These are phyloP conservation scores for Rhinolophus ferrumequinum DNA, from an alignment of 2,113 vertebrate genomes.

Conservation along the genomic window DNA sequence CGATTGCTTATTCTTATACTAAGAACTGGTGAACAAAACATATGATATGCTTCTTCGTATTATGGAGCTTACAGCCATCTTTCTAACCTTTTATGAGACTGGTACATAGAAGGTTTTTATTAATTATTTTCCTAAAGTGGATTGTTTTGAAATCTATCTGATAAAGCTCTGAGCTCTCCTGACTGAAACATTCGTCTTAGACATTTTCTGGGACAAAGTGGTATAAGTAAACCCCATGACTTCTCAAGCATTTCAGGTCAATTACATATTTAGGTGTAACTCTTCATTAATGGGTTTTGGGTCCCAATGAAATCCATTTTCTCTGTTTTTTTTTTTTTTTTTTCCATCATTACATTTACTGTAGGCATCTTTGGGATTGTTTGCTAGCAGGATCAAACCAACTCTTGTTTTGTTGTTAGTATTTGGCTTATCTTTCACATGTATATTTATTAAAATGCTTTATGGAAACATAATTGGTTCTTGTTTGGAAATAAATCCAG, in stretches of 20 bases:
- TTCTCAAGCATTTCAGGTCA: neutral
- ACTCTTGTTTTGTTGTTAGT: neutral
- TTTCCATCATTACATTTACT: neutral
- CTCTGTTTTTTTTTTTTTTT: neutral
- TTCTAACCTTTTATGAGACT: neutral
- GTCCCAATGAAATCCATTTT: neutral
- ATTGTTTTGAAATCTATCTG: neutral
- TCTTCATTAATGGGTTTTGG: neutral
- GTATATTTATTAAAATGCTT: neutral
- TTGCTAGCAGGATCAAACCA: neutral
- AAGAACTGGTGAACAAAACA: neutral
- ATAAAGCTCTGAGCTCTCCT: neutral
- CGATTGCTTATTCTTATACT: neutral
- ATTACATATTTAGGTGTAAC: neutral
- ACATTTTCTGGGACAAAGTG: neutral
- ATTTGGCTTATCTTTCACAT: neutral
- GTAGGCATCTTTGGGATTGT: neutral
- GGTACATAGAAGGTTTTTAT: neutral
- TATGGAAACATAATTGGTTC: neutral
- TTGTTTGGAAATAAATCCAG: constrained; percentile 9
- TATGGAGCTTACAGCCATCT: neutral
- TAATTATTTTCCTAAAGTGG: neutral
- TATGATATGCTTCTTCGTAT: neutral
- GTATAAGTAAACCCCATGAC: neutral
- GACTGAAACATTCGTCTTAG: neutral